Evolutionary conservation across 2,113 vertebrate genomes (phyloP), one percentile per base, ranked within the genome.

Genomic region (Aphelocoma coerulescens): DNA sequence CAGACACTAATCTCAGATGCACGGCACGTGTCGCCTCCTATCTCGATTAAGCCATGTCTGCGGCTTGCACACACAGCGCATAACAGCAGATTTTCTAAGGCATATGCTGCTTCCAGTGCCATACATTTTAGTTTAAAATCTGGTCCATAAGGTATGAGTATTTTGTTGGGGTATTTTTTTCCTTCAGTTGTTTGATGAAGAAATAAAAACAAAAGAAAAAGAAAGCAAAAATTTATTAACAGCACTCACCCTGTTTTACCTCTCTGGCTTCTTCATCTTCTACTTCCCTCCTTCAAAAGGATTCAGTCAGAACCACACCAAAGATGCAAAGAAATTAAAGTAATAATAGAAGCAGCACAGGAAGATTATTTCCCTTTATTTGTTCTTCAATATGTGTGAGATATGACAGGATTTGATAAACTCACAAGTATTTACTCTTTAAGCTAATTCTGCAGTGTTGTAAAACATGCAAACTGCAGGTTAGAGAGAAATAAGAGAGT

Each of bases 1-100:
- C 98, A 98, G 91, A 82, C 57, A 72, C 97, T 98, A 97, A 98
- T 98, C 96, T 97, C 82, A 91, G 85, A 98, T 98, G 96, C 97
- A 96, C 4, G 96, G 92, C 97, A 97, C 95, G 92, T 92, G 96
- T 97, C 88, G 20, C 91, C 91, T 98, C 94, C 95, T 96, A 95
- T 98, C 98, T 98, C 35, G 49, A 96, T 97, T 98, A 98, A 97
- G 93, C 97, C 95, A 85, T 26, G 94, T 96, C 93, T 97, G 94
- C 61, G 78, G 58, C 85, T 96, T 96, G 80, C 85, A 93, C 77
- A 92, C 55, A 76, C 85, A 97, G 96, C 0, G 3, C 49, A 32
- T 79, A 93, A 88, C 62, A 93, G 92, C 78, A 96, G 95, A 96
- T 97, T 97, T 97, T 93, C 82, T 91, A 65, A 87, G 81, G 75